Base-by-base conservation (phyloP, 1,140 invertebrate species). In the Pseudachorutes palmiensis region DNA sequence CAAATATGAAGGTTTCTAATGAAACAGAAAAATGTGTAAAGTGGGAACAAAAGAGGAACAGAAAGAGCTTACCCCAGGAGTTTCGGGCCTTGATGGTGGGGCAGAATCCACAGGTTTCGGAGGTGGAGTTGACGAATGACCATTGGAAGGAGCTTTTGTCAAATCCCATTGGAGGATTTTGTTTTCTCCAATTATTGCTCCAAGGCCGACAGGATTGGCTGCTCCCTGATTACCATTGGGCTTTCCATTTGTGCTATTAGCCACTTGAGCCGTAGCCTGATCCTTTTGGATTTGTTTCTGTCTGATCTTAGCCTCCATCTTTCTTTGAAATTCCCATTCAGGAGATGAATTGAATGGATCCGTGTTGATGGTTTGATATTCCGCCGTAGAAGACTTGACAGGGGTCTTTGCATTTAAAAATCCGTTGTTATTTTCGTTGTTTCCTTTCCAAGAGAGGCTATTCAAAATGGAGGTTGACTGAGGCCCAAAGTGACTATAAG, bases 401-500 rank as follows among this genome's bases (percentile, higher is more conserved):
- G 14, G 19, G 30, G 24, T 12, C 55, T 49, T 24, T 28, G 2
- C 32, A 67, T 28, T 28, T 9, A 28, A 48, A n/a, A n/a, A n/a
- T 28, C 30, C 59, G 55, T 12, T 24, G 29, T n/a, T 29, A 58
- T 19, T 61, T 9, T 45, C 36, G 36, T 45, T 9, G 19, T 45
- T 9, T 12, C 36, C 36, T 45, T 45, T 9, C 36, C 9, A 45
- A 45, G 36, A 45, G 9, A 45, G 19, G 36, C 36, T 19, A 45
- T 19, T 45, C 9, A 45, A 9, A 45, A 45, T 45, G 9, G 36
- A 14, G 12, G 55, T 58, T 61, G 19, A 22, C 9, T 19, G 9
- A 9, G 60, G 60, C 1, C 66, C 71, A 68, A 72, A 72, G 60
- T 70, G 71, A 3, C 67, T 72, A 55, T 72, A 72, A 22, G 71